Base-by-base conservation (phyloP, 1,140 invertebrate genomes). In the Liolophura sinensis region DNA sequence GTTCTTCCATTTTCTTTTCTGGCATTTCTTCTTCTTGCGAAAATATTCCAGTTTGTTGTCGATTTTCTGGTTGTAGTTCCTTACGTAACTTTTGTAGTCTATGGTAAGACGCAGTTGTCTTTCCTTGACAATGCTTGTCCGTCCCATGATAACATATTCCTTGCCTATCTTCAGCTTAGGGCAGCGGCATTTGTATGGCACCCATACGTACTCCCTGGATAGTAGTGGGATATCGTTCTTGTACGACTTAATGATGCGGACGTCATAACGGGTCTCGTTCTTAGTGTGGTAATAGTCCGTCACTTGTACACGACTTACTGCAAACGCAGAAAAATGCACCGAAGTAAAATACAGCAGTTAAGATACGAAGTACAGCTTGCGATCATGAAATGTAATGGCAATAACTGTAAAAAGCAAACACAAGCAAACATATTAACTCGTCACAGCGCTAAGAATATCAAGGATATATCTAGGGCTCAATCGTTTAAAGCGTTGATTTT, bases 111-210 rank as follows among this genome's bases (percentile, higher is more conserved):
- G 51, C 9, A 67, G 12, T 46, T 67, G 60, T n/a, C 65, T 61
- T 24, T 59, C 46, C 51, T 20, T 18, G 18, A 51, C 40, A 0
- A 50, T 14, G 15, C 60, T 22, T 48, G 62, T 62, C 55, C 54
- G 52, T 18, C 69, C 69, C 64, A 70, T 67, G n/a, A 70, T 52
- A 51, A 70, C 48, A 57, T 67, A 70, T 31, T 65, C 50, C 46
- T 49, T 52, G 15, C 52, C 27, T n/a, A 40, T 47, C n/a, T 57
- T 31, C 31, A 70, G 60, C 24, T 58, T 40, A 11, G 69, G 69
- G 47, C 69, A 70, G 47, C 61, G 58, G 49, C 69, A 70, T 11
- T 55, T 18, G 58, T 67, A 67, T 6, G 60, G 56, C 18, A 66
- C 61, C 69, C 69, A 70, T 25, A 70, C n/a, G 55, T 60, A 70